Percentiles rank a stretch among this genome's conserved stretches.
Evolutionary conservation across 2,113 vertebrate species (phyloP).

Genomic region (Varanus komodoensis): DNA sequence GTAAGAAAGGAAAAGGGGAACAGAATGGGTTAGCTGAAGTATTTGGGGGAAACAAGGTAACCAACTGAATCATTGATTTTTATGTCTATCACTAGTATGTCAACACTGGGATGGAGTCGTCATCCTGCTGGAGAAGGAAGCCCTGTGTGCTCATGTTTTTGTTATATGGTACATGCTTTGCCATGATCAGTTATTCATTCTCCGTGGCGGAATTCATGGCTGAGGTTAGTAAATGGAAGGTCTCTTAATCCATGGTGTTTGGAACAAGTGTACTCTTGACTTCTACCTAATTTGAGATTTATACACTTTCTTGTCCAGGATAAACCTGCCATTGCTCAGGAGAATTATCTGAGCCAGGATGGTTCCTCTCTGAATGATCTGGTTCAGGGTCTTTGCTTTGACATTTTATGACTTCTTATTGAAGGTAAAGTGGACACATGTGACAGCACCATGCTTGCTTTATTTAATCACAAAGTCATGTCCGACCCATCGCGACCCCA

Average conservation of each 20-base stretch:
- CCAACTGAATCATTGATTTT: background rate
- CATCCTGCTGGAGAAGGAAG: background rate
- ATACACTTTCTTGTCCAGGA: constrained; percentile 7
- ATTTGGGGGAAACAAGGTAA: background rate
- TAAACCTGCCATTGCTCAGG: constrained; percentile 62
- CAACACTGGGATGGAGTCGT: background rate
- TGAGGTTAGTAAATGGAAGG: background rate
- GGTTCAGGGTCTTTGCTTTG: background rate
- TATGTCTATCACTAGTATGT: background rate
- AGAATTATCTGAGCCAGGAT: background rate
- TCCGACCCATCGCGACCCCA: too few relatives aligned
- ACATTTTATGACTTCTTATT: constrained; percentile 53
- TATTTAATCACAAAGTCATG: too few relatives aligned
- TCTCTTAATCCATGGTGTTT: background rate
- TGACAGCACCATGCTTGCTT: background rate
- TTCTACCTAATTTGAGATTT: background rate
- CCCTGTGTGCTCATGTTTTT: rapidly evolving
- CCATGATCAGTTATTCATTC: background rate
- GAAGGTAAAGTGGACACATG: constrained; percentile 18
- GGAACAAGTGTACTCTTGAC: background rate
- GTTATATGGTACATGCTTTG: background rate
- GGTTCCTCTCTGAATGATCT: constrained; percentile 51
- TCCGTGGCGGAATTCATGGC: background rate
- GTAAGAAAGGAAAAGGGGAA: background rate
- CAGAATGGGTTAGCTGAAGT: background rate